Percentiles rank a stretch among this genome's conserved stretches.
Conservation (phyloP, 2,797 vertebrate species). For the Melanotaenia maccullochi region DNA sequence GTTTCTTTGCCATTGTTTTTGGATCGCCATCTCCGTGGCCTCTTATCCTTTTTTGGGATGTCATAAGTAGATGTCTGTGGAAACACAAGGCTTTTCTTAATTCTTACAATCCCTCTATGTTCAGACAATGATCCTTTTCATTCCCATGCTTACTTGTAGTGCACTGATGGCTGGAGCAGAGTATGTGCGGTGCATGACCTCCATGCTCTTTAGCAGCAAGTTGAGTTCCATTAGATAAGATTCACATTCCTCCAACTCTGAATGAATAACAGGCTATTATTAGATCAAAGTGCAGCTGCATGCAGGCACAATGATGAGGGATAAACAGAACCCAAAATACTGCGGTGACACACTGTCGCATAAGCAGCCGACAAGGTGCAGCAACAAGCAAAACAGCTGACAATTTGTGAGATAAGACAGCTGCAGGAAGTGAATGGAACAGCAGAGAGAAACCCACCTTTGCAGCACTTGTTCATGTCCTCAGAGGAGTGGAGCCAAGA, state of each 20-base stretch:
- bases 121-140: neutral
- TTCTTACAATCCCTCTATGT: neutral
- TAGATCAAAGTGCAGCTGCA: slow-evolving; percentile 8
- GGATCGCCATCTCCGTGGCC: slow-evolving; percentile 90
- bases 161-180: slow-evolving; percentile 92
- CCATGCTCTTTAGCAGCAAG: slow-evolving; percentile 95
- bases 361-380: neutral
- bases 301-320: neutral
- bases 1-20: slow-evolving; percentile 90
- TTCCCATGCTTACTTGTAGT: slow-evolving; percentile 84
- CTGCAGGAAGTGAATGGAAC: neutral
- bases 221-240: slow-evolving; percentile 91
- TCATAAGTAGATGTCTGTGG: slow-evolving; percentile 87
- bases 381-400: neutral
- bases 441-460: slow-evolving; percentile 81
- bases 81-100: slow-evolving; percentile 9
- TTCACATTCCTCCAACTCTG: slow-evolving; percentile 93
- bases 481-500: slow-evolving; percentile 91
- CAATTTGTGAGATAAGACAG: neutral
- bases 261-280: slow-evolving; percentile 27
- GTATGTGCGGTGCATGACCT: slow-evolving; percentile 92
- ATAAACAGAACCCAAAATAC: slow-evolving; percentile 1
- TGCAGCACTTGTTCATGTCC: slow-evolving; percentile 93
- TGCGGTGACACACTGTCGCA: neutral
- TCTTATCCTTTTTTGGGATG: slow-evolving; percentile 95